Percentiles rank a stretch among this genome's conserved stretches.
Conservation (phyloP, 2,113 vertebrate genomes). For the Sturnus vulgaris region DNA sequence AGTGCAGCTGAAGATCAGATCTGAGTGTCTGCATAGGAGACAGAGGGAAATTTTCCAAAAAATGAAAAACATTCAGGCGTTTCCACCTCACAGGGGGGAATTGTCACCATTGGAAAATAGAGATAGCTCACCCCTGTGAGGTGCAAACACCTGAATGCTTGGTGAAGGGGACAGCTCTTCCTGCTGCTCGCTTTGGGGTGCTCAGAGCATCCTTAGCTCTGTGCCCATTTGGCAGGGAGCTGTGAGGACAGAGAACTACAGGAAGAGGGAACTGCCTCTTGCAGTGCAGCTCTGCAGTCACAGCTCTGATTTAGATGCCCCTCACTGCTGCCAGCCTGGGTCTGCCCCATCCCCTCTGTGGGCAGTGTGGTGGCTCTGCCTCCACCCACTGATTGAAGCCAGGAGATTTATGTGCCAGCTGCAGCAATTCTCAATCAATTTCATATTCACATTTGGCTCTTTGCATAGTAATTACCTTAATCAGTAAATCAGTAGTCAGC, state of each 20-base stretch:
- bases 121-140: neutral
- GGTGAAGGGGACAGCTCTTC: neutral
- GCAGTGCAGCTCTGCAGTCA: neutral
- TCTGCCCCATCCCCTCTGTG: neutral
- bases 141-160: too few species aligned
- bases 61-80: neutral
- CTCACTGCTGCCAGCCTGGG: neutral
- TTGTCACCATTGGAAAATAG: neutral
- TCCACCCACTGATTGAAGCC: neutral
- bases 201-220: neutral
- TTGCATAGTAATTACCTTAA: neutral
- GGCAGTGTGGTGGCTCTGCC: neutral
- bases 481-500: constrained; percentile 15
- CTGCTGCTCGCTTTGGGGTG: neutral
- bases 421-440: neutral
- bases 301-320: neutral
- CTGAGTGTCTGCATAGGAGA: neutral
- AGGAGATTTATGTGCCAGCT: neutral
- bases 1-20: neutral
- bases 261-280: neutral
- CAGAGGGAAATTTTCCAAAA: neutral
- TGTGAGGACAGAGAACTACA: accelerated
- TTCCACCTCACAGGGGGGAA: neutral
- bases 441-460: neutral
- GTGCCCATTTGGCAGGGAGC: neutral